These are phyloP conservation scores for Pseudorasbora parva DNA, from an alignment of 2,113 vertebrate genomes.

Conservation along the genomic window DNA sequence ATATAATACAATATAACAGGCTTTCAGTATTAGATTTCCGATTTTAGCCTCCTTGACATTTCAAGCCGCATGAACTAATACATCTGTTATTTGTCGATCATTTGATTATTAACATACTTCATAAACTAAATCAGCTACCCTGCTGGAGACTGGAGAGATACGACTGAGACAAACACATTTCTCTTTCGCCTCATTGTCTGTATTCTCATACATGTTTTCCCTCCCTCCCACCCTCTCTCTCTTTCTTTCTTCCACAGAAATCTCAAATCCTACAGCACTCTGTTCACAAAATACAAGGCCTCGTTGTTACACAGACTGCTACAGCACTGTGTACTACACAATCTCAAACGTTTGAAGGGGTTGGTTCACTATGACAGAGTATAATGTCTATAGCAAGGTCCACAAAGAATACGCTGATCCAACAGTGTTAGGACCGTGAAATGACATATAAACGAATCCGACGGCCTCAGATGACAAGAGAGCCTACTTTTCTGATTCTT, in stretches of 20 bases:
- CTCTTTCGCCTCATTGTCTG: conserved; percentile 11
- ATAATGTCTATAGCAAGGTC: neutral
- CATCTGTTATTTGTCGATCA: conserved; percentile 87
- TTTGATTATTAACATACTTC: conserved; percentile 88
- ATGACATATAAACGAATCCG: neutral
- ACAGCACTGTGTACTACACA: neutral
- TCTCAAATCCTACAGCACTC: conserved; percentile 74
- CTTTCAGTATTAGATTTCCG: conserved; percentile 83
- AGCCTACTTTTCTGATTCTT: conserved; percentile 54
- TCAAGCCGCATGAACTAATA: conserved; percentile 85
- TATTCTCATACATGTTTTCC: neutral
- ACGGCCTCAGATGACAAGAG: neutral
- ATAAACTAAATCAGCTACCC: conserved; percentile 82
- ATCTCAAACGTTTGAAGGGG: neutral
- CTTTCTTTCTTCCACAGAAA: conserved; percentile 50
- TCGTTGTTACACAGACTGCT: conserved; percentile 63
- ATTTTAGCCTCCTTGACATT: conserved; percentile 85
- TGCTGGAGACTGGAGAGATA: conserved; percentile 74
- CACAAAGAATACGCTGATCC: neutral
- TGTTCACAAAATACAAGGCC: conserved; percentile 77
- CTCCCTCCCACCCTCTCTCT: neutral
- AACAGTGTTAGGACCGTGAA: neutral
- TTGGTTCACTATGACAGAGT: neutral
- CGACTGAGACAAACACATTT: conserved; percentile 65
- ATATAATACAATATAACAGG: conserved; percentile 82